These are phyloP conservation scores for Redunca redunca DNA, from an alignment of 2,113 vertebrate genomes.

Conservation along the genomic window DNA sequence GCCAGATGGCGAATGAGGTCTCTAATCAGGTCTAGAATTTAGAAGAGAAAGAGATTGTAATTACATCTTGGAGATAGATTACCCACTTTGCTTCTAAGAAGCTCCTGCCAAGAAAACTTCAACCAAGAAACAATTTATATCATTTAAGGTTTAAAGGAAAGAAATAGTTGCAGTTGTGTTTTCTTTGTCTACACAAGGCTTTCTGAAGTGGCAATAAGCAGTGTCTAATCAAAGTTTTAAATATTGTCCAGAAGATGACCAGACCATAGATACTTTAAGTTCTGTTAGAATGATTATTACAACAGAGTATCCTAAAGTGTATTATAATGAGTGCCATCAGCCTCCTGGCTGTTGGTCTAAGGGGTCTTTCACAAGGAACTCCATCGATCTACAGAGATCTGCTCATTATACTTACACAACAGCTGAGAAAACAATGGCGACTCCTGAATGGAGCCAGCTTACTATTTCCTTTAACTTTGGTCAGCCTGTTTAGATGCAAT, in stretches of 20 bases:
- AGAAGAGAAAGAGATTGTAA: background rate
- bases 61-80: background rate
- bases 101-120: background rate
- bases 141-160: background rate
- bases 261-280: background rate
- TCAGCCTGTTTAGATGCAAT: background rate
- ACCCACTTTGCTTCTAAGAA: background rate
- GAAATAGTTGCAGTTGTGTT: background rate
- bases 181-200: background rate
- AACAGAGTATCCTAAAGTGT: background rate
- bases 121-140: background rate
- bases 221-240: background rate
- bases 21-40: background rate
- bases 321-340: background rate
- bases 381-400: rapidly evolving
- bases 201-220: background rate
- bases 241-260: background rate
- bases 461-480: background rate
- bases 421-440: background rate
- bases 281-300: background rate
- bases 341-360: background rate
- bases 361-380: background rate
- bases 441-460: background rate
- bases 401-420: background rate
- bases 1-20: background rate